Conservation (phyloP, 2,888 invertebrate genomes). For the Synergus itoensis region DNA sequence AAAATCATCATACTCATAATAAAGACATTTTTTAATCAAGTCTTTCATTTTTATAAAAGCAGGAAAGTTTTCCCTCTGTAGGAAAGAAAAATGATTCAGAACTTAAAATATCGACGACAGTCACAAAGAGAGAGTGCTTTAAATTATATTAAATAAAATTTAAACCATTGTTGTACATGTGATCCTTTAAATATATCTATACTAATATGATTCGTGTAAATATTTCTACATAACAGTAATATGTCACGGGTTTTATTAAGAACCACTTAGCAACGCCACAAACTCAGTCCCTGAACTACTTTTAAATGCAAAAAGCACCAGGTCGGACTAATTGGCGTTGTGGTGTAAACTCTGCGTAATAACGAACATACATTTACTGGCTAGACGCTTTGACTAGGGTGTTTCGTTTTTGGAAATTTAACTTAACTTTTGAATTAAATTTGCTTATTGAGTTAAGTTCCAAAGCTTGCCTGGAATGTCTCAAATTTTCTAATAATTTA, state of each 20-base stretch:
- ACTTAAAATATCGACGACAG: background rate
- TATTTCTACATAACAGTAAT: slow-evolving; percentile 60
- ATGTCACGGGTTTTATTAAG: slow-evolving; percentile 33
- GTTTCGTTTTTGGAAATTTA: background rate
- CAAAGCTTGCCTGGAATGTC: background rate
- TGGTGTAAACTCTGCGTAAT: background rate
- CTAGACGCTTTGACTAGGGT: slow-evolving; percentile 52
- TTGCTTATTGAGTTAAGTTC: background rate
- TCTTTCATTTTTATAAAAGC: background rate
- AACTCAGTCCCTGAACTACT: slow-evolving; percentile 12
- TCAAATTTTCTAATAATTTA: background rate
- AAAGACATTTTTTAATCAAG: background rate
- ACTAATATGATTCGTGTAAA: slow-evolving; percentile 58
- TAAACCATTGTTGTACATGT: slow-evolving; percentile 42
- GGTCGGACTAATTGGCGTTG: background rate
- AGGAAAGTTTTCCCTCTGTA: background rate
- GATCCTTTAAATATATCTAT: slow-evolving; percentile 44
- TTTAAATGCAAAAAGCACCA: slow-evolving; percentile 1
- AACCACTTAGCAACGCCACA: background rate
- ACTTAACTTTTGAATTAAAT: background rate
- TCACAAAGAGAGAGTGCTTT: background rate
- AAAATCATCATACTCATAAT: background rate
- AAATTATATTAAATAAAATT: background rate
- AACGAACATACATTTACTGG: slow-evolving; percentile 46
- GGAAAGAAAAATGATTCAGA: background rate